These are phyloP conservation scores for Cerastoderma edule DNA, from an alignment of 2,888 invertebrate genomes.

Conservation along the genomic window DNA sequence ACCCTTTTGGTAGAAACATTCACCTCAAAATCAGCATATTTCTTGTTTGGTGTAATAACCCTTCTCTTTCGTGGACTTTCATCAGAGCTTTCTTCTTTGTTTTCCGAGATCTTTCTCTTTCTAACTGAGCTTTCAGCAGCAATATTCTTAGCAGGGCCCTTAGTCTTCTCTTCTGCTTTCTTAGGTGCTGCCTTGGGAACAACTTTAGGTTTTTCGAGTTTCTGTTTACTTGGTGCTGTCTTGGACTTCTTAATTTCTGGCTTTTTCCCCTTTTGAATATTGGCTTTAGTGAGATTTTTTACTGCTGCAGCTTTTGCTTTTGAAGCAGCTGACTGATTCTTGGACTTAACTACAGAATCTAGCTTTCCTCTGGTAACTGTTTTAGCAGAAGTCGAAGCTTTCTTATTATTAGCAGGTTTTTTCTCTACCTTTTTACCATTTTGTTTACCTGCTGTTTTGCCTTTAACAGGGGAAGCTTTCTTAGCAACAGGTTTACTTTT, in stretches of 20 bases:
- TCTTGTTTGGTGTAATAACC: slow-evolving; percentile 55
- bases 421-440: not conserved
- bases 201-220: slow-evolving; percentile 14
- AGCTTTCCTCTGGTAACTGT: slow-evolving; percentile 15
- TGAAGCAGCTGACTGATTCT: slow-evolving; percentile 7
- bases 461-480: slow-evolving; percentile 7
- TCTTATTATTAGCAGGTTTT: slow-evolving; percentile 1
- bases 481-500: slow-evolving; percentile 15
- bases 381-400: not conserved
- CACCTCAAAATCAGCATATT: slow-evolving; percentile 53
- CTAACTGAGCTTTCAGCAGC: slow-evolving; percentile 10
- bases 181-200: not conserved
- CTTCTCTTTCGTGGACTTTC: slow-evolving; percentile 47
- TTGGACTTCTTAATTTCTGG: slow-evolving; percentile 31
- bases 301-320: slow-evolving; percentile 16
- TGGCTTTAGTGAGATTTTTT: slow-evolving; percentile 4
- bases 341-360: not conserved
- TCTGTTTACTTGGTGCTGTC: slow-evolving; percentile 15
- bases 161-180: not conserved
- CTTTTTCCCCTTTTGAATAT: slow-evolving; percentile 15
- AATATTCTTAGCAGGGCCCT: not conserved
- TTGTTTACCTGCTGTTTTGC: slow-evolving; percentile 11
- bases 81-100: slow-evolving; percentile 10
- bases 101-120: slow-evolving; percentile 32
- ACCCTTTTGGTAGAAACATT: slow-evolving; percentile 40